Conservation (phyloP, 1,140 invertebrate species). For the Triops cancriformis region DNA sequence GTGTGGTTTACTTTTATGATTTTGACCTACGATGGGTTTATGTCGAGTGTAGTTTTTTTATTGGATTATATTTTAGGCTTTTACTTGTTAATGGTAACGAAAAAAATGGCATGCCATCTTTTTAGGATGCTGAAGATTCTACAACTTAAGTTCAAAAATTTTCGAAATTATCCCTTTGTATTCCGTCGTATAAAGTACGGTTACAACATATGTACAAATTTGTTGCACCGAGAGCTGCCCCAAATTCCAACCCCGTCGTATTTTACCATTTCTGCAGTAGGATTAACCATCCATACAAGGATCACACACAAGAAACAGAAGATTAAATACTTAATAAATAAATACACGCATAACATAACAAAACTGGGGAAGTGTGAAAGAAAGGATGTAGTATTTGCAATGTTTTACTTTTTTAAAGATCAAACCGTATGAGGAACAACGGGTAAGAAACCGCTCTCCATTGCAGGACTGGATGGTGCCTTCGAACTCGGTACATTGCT, state of each 20-base stretch:
- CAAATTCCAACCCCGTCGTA: background rate
- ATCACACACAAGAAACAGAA: background rate
- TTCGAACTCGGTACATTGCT: background rate
- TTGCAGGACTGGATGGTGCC: background rate
- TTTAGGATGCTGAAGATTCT: too few species aligned
- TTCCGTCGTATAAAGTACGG: background rate
- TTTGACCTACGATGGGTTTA: too few species aligned
- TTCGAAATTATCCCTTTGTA: background rate
- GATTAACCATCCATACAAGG: background rate
- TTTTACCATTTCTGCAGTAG: background rate
- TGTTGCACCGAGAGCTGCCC: background rate
- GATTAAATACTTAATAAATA: conserved; percentile 2
- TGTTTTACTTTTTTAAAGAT: background rate
- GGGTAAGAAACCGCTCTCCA: background rate
- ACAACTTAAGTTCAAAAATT: background rate
- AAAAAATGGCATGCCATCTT: too few species aligned
- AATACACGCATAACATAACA: background rate
- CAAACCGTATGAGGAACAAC: background rate
- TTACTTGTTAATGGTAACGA: too few species aligned
- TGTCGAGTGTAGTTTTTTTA: too few species aligned
- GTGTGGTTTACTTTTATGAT: too few species aligned
- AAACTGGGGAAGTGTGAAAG: background rate
- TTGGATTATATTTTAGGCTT: too few species aligned
- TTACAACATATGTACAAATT: background rate
- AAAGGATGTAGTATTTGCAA: background rate